Evolutionary conservation across 1,140 invertebrate species (phyloP).

Genomic region (Pantala flavescens): DNA sequence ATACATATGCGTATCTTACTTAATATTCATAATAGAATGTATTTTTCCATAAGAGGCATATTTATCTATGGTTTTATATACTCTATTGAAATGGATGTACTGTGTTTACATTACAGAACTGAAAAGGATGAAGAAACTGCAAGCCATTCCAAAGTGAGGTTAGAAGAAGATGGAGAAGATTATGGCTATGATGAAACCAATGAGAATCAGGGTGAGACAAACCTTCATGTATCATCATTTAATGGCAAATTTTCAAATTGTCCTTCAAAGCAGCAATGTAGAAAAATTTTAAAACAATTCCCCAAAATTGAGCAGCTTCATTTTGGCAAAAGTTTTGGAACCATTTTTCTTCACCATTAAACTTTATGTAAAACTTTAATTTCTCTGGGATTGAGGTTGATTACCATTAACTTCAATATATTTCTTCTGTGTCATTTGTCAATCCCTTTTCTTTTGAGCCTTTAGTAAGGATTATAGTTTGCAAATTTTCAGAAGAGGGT

Average conservation of each 20-base stretch:
- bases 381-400: no score
- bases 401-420: no score
- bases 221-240: neutral
- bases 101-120: constrained; percentile 37
- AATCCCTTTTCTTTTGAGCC: constrained; percentile 11
- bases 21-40: no score
- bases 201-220: constrained; percentile 36
- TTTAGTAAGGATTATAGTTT: constrained; percentile 13
- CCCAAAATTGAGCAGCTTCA: constrained; percentile 9
- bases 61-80: no score
- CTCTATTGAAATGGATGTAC: no score
- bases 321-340: neutral
- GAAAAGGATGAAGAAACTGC: constrained; percentile 56
- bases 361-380: no score
- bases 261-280: no score
- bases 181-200: constrained; percentile 41
- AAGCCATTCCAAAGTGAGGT: constrained; percentile 54
- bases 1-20: no score
- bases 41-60: no score
- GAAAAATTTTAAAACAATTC: no score
- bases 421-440: neutral
- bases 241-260: neutral
- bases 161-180: constrained; percentile 47
- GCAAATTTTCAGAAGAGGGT: constrained; percentile 31
- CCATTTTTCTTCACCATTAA: no score